Conservation (phyloP, 23 tunicate species). For the Trididemnum clinides region DNA sequence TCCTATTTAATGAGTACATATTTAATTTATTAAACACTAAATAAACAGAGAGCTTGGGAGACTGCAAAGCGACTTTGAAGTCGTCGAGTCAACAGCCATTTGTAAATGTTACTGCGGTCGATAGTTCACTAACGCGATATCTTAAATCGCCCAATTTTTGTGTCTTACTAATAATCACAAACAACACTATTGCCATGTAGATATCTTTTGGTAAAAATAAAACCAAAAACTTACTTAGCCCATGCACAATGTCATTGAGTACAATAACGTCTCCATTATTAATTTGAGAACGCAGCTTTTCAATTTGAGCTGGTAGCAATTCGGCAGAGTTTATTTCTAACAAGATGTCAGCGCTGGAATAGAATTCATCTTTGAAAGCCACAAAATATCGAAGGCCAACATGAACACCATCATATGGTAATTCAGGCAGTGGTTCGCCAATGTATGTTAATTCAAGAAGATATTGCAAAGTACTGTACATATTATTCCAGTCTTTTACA, state of each 20-base stretch:
- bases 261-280: background rate
- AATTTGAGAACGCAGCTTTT: background rate
- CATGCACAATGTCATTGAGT: background rate
- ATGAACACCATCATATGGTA: conserved; percentile 7
- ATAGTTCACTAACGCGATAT: no score
- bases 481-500: background rate
- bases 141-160: no score
- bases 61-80: no score
- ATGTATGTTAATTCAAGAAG: background rate
- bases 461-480: background rate
- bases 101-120: no score
- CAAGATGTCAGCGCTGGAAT: background rate
- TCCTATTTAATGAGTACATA: no score
- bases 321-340: background rate
- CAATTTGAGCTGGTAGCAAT: background rate
- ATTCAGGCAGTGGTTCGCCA: background rate
- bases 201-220: no score
- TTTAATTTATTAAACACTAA: no score
- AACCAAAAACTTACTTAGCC: conserved; percentile 4
- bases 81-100: no score
- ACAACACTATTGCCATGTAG: no score
- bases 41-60: no score
- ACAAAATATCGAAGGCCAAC: conserved; percentile 17
- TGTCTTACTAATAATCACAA: no score
- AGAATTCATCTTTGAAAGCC: background rate